Evolutionary conservation across 2,888 invertebrate species (phyloP).

Genomic region (Pyrrhia umbra): DNA sequence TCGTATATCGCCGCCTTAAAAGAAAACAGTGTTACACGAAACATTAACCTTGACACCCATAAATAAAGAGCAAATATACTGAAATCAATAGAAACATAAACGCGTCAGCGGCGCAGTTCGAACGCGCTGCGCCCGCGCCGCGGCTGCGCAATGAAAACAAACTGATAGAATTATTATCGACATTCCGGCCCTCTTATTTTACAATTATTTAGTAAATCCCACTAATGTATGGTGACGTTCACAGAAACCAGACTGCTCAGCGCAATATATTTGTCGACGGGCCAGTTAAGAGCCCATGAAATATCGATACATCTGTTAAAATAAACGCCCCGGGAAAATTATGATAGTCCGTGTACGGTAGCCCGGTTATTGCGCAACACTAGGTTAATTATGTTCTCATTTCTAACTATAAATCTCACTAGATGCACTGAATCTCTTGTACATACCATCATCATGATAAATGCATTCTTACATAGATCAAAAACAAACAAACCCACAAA

Average conservation of each 20-base stretch:
- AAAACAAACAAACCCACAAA: constrained; percentile 9
- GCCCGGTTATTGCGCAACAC: constrained; percentile 48
- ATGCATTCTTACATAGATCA: constrained; percentile 3
- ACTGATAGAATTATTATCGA: constrained; percentile 79
- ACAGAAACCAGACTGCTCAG: constrained; percentile 77
- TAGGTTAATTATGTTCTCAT: constrained; percentile 52
- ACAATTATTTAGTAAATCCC: constrained; percentile 79
- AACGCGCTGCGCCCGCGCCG: constrained; percentile 57
- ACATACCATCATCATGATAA: constrained; percentile 9
- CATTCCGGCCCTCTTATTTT: constrained; percentile 69
- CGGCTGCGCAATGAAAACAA: constrained; percentile 71
- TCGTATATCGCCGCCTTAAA: no score
- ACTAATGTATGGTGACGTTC: constrained; percentile 83
- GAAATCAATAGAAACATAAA: constrained; percentile 67
- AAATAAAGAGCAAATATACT: constrained; percentile 68
- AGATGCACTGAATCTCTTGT: constrained; percentile 1
- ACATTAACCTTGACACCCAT: constrained; percentile 79
- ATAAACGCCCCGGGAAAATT: constrained; percentile 72
- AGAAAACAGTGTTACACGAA: constrained; percentile 54
- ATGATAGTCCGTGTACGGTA: constrained; percentile 62
- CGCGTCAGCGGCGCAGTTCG: constrained; percentile 67
- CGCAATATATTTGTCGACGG: constrained; percentile 75
- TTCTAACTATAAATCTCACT: constrained; percentile 30
- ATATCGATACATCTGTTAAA: constrained; percentile 76
- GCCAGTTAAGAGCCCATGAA: constrained; percentile 67